A percentile compares a stretch with the other conserved stretches of the same genome.
Conservation (phyloP, 2,797 vertebrate species). For the Fistularia tabacaria region DNA sequence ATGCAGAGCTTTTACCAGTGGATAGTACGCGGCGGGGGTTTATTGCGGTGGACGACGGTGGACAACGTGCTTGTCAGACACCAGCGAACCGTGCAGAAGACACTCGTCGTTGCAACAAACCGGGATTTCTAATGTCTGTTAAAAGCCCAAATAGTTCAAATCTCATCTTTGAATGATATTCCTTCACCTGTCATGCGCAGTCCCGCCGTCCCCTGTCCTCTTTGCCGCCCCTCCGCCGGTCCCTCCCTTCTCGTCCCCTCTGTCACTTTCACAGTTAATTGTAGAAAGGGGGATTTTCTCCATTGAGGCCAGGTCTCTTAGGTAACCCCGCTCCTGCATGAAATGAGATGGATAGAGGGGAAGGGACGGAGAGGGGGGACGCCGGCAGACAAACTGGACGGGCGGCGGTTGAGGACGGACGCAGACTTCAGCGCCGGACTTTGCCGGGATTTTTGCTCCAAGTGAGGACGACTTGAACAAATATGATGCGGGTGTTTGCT, state of each 20-base stretch:
- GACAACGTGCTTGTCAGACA: too few relatives aligned
- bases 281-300: conserved; percentile 80
- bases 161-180: conserved; percentile 29
- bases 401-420: conserved; percentile 50
- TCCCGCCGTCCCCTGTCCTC: conserved; percentile 34
- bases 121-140: conserved; percentile 2
- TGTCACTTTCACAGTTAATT: conserved; percentile 80
- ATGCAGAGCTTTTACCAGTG: too few relatives aligned
- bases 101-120: neutral
- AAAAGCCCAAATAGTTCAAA: conserved; percentile 6
- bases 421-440: conserved; percentile 27
- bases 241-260: conserved; percentile 64
- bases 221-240: conserved; percentile 34
- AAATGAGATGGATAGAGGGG: conserved; percentile 78
- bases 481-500: too few relatives aligned
- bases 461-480: too few relatives aligned
- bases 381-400: conserved; percentile 59
- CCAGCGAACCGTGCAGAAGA: too few relatives aligned
- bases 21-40: too few relatives aligned
- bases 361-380: conserved; percentile 57
- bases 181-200: conserved; percentile 57
- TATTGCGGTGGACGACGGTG: too few relatives aligned
- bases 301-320: conserved; percentile 79
- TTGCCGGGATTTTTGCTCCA: conserved; percentile 1
- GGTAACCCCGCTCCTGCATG: conserved; percentile 82